Evolutionary conservation across 1,140 invertebrate species (phyloP), one percentile per base, ranked within the genome.

Genomic region (Ips nitidus): DNA sequence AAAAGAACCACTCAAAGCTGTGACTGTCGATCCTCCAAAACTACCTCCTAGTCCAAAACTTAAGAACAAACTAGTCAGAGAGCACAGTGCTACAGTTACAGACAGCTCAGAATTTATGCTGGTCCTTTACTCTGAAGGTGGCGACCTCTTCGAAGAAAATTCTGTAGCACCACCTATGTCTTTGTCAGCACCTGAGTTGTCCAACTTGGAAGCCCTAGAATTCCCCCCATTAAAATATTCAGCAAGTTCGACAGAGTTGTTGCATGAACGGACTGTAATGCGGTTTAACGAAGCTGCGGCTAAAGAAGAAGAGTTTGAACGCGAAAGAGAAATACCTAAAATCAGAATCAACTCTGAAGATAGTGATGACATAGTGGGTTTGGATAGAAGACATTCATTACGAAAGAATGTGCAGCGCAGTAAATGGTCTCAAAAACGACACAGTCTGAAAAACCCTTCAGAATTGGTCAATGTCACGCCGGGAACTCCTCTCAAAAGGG

Each of bases 21-120:
- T 39, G 4, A 50, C 58, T 4, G 36, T 57, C 5, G 53, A 53
- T 62, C 43, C 4, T 36, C 47, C 45, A 4, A 65, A 66, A 3
- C 68, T 67, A 55, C 65, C 69, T 40, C 71, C 71, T 39, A 77
- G 73, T 71, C 75, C 74, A 2, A 53, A 72, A 53, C 3, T 3
- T 8, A 61, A 69, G 50, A 62, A 66, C 8, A 70, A 69, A 62
- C 64, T 70, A 38, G 69, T 67, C 4, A 66, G 74, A 43, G 75
- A 76, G 45, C 75, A 74, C 43, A 73, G 67, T 53, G 73, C 61
- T 7, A 73, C 65, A 41, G 61, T 73, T 36, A 63, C 73, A 37
- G 86, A 84, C 22, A 90, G 88, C 75, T 90, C 89, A 38, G 91
- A 93, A 77, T 90, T 92, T 71, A 91, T 93, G 90, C 78, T 93